Conservation (phyloP, 1,140 invertebrate species). For the Bombus haemorrhoidalis region DNA sequence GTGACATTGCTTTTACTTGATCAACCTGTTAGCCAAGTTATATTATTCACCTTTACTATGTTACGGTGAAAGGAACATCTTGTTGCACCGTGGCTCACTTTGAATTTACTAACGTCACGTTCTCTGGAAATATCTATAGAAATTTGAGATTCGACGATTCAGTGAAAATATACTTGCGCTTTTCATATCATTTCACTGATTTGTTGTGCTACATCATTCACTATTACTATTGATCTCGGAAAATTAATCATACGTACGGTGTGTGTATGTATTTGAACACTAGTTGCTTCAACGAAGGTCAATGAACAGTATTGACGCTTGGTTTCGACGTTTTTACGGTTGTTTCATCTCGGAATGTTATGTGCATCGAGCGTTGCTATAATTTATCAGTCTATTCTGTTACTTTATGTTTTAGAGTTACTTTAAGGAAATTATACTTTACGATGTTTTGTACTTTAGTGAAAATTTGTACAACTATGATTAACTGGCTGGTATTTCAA, state of each 20-base stretch:
- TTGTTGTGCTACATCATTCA: neutral
- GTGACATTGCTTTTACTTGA: constrained; percentile 32
- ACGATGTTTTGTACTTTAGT: neutral
- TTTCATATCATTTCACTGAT: neutral
- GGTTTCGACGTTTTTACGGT: constrained; percentile 17
- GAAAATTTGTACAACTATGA: neutral
- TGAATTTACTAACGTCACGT: constrained; percentile 21
- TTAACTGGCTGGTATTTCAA: neutral
- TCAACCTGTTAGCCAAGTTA: constrained; percentile 16
- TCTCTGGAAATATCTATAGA: neutral
- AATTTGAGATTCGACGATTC: neutral
- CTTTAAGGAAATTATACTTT: neutral
- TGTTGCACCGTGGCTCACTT: neutral
- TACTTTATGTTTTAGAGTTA: neutral
- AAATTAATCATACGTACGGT: constrained; percentile 18
- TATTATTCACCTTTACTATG: constrained; percentile 1
- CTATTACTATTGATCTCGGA: neutral
- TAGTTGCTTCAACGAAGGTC: constrained; percentile 52
- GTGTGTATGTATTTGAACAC: constrained; percentile 22
- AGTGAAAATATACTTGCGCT: constrained; percentile 7
- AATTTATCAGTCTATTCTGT: neutral
- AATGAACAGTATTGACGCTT: constrained; percentile 40
- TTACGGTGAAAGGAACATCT: constrained; percentile 49
- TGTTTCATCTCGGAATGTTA: too few species aligned
- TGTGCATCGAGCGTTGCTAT: neutral